Base-by-base conservation (phyloP, 2,888 invertebrate genomes). In the Cabera pusaria region DNA sequence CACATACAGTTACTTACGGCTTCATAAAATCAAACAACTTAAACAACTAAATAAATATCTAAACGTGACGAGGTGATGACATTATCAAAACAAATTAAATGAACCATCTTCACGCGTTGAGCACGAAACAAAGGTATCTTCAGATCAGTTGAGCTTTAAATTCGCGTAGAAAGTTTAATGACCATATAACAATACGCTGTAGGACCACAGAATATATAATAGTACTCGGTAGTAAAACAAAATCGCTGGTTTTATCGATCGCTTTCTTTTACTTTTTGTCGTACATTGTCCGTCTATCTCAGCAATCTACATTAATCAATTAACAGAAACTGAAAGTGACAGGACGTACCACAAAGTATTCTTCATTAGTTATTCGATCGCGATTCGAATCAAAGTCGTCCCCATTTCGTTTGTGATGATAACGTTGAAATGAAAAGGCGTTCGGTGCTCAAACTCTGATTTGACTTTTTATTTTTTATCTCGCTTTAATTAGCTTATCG, bases 311-410 rank as follows among this genome's bases (percentile, higher is more conserved):
- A 73, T 66, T 70, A 79, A 85, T 83, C 84, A 80, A 82, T 83
- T 83, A 74, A 71, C 49, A 47, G 49, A 76, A 80, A 84, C 68
- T 57, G 80, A 83, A 81, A 84, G 79, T 61, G 70, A 70, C 56
- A 51, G 41, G 47, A 42, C 44, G 14, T 22, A 29, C 35, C 52
- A 61, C 54, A 52, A 58, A 57, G 49, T 54, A 52, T 50, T 62
- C 56, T 60, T 37, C n/a, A 59, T 59, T 59, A 56, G 45, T 40
- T 37, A 38, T 44, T 34, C 34, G 45, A 29, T 39, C 33, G 39
- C 32, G 52, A 56, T 41, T 38, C 7, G 25, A 37, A 52, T 52
- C 52, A 42, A 49, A 44, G 27, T 47, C 41, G 40, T 34, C 37
- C 43, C 25, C 46, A 27, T 38, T 25, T 38, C 29, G 8, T 9